Evolutionary conservation across 1,140 invertebrate genomes (phyloP).

Genomic region (Polypedilum pembai): DNA sequence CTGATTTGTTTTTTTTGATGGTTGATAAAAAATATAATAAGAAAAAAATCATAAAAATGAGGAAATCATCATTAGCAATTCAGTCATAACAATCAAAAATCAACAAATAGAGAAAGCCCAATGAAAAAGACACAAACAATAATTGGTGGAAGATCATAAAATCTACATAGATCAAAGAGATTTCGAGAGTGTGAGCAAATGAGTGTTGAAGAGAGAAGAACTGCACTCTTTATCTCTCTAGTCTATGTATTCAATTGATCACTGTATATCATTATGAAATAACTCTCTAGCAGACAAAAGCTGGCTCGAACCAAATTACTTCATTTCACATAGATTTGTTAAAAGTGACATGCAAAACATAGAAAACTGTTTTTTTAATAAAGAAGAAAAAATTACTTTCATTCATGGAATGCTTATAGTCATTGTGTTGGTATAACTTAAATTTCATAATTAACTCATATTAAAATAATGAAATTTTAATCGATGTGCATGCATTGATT

Average conservation of each 20-base stretch:
- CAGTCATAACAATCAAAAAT: slow-evolving; percentile 13
- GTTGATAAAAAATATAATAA: too few species aligned
- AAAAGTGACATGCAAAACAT: slow-evolving; percentile 12
- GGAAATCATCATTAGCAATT: background rate
- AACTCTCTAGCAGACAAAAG: background rate
- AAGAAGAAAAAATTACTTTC: background rate
- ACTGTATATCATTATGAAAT: background rate
- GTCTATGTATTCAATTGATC: background rate
- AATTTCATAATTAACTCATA: background rate
- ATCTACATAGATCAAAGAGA: background rate
- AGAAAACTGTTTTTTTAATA: background rate
- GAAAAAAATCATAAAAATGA: background rate
- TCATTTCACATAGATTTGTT: background rate
- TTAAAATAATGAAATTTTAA: background rate
- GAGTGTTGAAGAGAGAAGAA: background rate
- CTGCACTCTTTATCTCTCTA: too few species aligned
- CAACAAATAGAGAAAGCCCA: slow-evolving; percentile 1
- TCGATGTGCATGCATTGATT: background rate
- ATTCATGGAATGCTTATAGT: background rate
- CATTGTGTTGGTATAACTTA: background rate
- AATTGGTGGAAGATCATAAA: slow-evolving; percentile 12
- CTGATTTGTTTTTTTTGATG: too few species aligned
- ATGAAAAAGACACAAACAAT: background rate
- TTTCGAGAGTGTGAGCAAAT: background rate
- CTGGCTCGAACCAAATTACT: background rate